These are phyloP conservation scores for Pocillopora damicornis DNA, from an alignment of 64 coral and sea anemone genomes.

Conservation along the genomic window DNA sequence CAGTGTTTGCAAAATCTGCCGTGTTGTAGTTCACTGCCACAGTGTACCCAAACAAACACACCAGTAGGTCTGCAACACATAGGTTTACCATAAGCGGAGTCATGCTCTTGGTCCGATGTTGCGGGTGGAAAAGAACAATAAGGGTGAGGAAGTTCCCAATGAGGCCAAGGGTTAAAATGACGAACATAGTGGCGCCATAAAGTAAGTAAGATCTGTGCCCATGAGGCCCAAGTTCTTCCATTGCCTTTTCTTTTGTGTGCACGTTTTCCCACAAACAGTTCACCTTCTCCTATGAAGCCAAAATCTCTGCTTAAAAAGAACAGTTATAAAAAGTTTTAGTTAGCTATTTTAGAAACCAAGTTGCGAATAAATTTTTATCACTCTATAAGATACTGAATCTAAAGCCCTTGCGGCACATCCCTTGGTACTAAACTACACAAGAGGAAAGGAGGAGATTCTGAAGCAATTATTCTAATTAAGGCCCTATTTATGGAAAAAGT, in stretches of 20 bases:
- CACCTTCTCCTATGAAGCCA: not conserved
- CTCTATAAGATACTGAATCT: no score
- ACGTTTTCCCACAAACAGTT: not conserved
- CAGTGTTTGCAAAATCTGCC: constrained; percentile 24
- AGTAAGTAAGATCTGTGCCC: constrained; percentile 6
- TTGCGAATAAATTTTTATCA: no score
- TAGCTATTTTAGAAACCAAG: no score
- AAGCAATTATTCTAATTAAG: no score
- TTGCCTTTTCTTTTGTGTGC: not conserved
- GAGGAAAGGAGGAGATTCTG: no score
- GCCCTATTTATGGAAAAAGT: no score
- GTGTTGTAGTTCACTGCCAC: constrained; percentile 58
- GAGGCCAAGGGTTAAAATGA: constrained; percentile 44
- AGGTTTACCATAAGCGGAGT: constrained; percentile 50
- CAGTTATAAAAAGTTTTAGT: not conserved
- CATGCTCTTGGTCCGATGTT: constrained; percentile 45
- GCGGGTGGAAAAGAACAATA: constrained; percentile 31
- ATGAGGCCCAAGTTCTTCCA: not conserved
- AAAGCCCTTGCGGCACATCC: no score
- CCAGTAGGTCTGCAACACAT: constrained; percentile 26
- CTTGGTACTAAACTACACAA: no score
- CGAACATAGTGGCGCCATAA: constrained; percentile 50
- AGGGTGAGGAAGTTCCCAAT: constrained; percentile 43
- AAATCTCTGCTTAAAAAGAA: not conserved
- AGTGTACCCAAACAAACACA: constrained; percentile 14